These are phyloP conservation scores for Mythimna impura DNA, from an alignment of 2,888 invertebrate genomes.

Conservation along the genomic window DNA sequence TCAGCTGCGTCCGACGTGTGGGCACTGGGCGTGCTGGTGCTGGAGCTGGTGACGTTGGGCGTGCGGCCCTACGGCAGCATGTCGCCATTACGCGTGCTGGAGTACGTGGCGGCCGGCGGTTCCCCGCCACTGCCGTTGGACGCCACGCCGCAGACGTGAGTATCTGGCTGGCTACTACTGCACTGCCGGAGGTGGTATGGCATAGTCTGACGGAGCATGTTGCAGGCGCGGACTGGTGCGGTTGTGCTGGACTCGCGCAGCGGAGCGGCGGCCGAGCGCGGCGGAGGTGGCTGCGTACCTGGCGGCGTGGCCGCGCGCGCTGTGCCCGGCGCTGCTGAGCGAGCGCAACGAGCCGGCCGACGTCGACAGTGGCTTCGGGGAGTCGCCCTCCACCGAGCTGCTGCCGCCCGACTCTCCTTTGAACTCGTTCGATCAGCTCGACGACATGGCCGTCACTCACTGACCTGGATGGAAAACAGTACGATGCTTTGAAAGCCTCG, in stretches of 20 bases:
- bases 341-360: constrained; percentile 60
- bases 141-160: constrained; percentile 70
- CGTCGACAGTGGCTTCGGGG: constrained; percentile 67
- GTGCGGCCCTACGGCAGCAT: constrained; percentile 95
- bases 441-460: constrained; percentile 7
- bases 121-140: constrained; percentile 92
- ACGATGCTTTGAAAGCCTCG: background rate
- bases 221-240: constrained; percentile 90
- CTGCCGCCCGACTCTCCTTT: constrained; percentile 36
- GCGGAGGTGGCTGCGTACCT: constrained; percentile 94
- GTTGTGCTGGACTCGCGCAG: constrained; percentile 94
- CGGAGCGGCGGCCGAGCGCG: constrained; percentile 93
- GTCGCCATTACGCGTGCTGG: constrained; percentile 93
- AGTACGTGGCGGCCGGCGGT: constrained; percentile 91
- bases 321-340: constrained; percentile 68
- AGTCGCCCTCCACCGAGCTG: constrained; percentile 60
- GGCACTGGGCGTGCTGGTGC: constrained; percentile 96
- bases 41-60: constrained; percentile 96
- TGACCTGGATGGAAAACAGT: constrained; percentile 4
- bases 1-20: constrained; percentile 96
- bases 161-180: background rate
- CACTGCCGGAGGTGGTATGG: background rate
- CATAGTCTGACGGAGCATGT: constrained; percentile 15
- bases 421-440: constrained; percentile 30
- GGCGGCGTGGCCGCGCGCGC: constrained; percentile 91